phyloP scores from a whole-genome alignment of 2,113 vertebrate species.

The Thymallus thymallus region DNA sequence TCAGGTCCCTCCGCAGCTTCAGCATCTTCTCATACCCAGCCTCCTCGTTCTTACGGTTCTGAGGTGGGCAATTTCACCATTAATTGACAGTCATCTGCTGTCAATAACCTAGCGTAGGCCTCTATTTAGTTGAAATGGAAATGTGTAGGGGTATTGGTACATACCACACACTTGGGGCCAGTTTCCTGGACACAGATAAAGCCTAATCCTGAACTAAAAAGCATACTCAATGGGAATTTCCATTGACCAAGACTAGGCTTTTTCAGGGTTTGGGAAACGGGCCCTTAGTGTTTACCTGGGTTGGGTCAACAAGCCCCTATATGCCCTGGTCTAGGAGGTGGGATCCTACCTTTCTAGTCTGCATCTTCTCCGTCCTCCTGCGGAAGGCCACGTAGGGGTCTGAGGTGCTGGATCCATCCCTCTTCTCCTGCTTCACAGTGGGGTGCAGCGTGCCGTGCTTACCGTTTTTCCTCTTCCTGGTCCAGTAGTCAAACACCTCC shows the following conservation, averaged over 20 bases:
- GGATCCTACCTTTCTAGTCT: slow-evolving; percentile 86
- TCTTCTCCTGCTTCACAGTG: slow-evolving; percentile 91
- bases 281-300: too few relatives aligned
- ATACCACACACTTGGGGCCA: not conserved
- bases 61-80: slow-evolving; percentile 10
- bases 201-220: too few relatives aligned
- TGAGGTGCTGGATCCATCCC: slow-evolving; percentile 94
- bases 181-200: not conserved
- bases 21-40: slow-evolving; percentile 99
- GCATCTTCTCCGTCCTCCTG: slow-evolving; percentile 98
- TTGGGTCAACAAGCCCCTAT: too few relatives aligned
- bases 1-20: slow-evolving; percentile 93
- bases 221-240: too few relatives aligned
- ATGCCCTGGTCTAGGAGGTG: too few relatives aligned
- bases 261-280: not conserved
- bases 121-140: too few relatives aligned
- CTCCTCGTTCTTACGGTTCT: slow-evolving; percentile 99
- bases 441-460: slow-evolving; percentile 88
- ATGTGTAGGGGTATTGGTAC: not conserved
- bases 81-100: not conserved
- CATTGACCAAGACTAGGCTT: too few relatives aligned
- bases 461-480: slow-evolving; percentile 89
- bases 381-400: slow-evolving; percentile 98
- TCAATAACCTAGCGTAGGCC: too few relatives aligned
- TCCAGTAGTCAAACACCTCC: slow-evolving; percentile 98